These are phyloP conservation scores for Botia almorhae DNA, from an alignment of 2,797 vertebrate species.

Conservation along the genomic window DNA sequence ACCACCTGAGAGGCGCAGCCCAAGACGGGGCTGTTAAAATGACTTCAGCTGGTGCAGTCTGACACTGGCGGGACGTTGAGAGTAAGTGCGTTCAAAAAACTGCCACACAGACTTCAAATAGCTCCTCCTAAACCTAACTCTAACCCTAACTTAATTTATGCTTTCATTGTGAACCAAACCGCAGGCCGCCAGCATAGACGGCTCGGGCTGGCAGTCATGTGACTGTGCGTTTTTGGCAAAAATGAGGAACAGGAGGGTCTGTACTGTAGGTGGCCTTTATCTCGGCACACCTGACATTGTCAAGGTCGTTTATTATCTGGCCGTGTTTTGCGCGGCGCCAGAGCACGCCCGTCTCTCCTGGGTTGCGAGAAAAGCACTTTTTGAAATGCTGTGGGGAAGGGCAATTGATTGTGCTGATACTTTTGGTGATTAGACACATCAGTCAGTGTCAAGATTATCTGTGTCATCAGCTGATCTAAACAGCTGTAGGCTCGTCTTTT, in stretches of 20 bases:
- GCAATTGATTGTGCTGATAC: slow-evolving; percentile 82
- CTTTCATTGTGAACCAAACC: neutral
- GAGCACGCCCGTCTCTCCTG: slow-evolving; percentile 32
- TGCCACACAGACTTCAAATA: slow-evolving; percentile 12
- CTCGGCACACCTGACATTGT: slow-evolving; percentile 37
- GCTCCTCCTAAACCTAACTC: slow-evolving; percentile 9
- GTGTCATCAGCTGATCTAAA: slow-evolving; percentile 77
- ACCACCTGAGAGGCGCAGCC: slow-evolving; percentile 26
- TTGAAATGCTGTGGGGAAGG: slow-evolving; percentile 60
- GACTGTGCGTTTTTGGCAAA: slow-evolving; percentile 28
- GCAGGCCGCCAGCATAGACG: neutral
- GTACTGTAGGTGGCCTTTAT: slow-evolving; percentile 44
- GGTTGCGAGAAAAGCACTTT: slow-evolving; percentile 44
- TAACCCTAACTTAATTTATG: slow-evolving; percentile 9
- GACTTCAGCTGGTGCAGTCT: slow-evolving; percentile 37
- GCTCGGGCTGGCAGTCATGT: neutral
- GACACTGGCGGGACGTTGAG: slow-evolving; percentile 13
- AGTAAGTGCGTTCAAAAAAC: neutral
- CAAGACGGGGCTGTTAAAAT: slow-evolving; percentile 14
- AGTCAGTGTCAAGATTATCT: slow-evolving; percentile 85
- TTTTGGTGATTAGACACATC: slow-evolving; percentile 83
- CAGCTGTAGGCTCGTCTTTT: slow-evolving; percentile 70
- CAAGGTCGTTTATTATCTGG: slow-evolving; percentile 42
- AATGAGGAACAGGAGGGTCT: slow-evolving; percentile 35
- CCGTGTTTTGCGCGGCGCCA: slow-evolving; percentile 18